Conservation (phyloP, 2,888 invertebrate species). For the Stramonita haemastoma region DNA sequence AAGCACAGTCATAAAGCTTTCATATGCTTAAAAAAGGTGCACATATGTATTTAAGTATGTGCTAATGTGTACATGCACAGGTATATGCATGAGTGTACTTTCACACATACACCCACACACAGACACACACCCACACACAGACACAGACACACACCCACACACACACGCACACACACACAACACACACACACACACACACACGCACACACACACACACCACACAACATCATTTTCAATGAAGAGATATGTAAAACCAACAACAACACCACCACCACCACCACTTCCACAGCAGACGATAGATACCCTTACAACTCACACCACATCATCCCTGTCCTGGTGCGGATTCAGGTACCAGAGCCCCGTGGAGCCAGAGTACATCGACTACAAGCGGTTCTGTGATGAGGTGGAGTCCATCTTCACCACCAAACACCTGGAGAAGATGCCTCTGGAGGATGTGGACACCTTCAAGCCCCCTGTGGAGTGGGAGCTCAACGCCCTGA, state of each 20-base stretch:
- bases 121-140: not conserved
- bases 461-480: conserved; percentile 73
- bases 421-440: conserved; percentile 75
- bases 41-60: too few relatives aligned
- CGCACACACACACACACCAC: conserved; percentile 8
- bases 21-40: too few relatives aligned
- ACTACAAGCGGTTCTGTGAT: conserved; percentile 74
- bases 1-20: too few relatives aligned
- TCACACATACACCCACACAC: not conserved
- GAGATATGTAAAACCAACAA: not conserved
- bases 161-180: not conserved
- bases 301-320: not conserved
- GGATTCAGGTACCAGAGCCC: conserved; percentile 65
- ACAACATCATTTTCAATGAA: not conserved
- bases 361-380: conserved; percentile 67
- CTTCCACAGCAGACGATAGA: not conserved
- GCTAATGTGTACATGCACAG: too few relatives aligned
- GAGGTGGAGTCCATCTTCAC: conserved; percentile 77
- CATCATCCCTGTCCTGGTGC: not conserved
- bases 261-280: not conserved
- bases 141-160: not conserved
- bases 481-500: conserved; percentile 68
- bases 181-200: conserved; percentile 13
- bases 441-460: conserved; percentile 70
- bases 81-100: too few relatives aligned